Evolutionary conservation across 2,113 vertebrate species (phyloP).

Genomic region (Lanius collurio): DNA sequence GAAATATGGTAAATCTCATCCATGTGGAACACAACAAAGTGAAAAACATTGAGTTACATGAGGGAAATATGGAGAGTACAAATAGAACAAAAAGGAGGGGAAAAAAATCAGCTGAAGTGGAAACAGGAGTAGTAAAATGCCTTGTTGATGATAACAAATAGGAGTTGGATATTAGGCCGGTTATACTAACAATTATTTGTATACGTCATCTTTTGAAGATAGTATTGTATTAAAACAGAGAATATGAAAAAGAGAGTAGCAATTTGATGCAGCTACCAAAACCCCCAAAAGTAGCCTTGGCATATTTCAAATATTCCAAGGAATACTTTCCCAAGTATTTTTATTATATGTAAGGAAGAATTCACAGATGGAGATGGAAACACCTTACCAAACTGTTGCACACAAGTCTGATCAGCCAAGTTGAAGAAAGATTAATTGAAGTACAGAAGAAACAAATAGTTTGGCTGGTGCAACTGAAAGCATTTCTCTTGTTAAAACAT

Average conservation of each 20-base stretch:
- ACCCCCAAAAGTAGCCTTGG: not conserved
- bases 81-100: rapidly evolving
- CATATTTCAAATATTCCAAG: not conserved
- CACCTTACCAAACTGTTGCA: not conserved
- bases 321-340: not conserved
- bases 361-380: not conserved
- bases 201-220: not conserved
- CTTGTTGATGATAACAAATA: not conserved
- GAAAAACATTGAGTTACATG: not conserved
- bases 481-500: not conserved
- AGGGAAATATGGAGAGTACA: not conserved
- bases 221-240: not conserved
- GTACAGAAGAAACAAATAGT: not conserved
- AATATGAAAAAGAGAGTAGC: not conserved
- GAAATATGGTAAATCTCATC: not conserved
- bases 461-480: not conserved
- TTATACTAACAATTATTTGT: not conserved
- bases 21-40: not conserved
- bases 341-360: not conserved
- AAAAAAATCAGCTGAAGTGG: not conserved
- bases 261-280: not conserved
- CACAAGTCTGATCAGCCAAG: not conserved
- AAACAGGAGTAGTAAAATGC: not conserved
- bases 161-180: not conserved
- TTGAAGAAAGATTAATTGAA: not conserved